Evolutionary conservation across 1,140 invertebrate genomes (phyloP).

Genomic region (Ceratosolen solmsi): DNA sequence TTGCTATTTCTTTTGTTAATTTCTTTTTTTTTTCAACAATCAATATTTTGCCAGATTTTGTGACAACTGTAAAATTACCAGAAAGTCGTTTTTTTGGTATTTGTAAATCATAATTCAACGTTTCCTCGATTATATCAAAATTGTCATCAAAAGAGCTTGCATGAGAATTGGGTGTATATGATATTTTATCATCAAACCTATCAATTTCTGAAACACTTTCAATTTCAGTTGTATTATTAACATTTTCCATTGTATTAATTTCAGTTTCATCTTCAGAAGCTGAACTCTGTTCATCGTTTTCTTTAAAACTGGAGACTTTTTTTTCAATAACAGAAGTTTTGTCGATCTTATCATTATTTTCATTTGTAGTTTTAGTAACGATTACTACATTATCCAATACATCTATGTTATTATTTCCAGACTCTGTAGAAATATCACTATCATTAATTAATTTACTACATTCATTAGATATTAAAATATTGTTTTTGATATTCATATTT

Average conservation of each 20-base stretch:
- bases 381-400: not conserved
- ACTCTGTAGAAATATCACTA: constrained; percentile 3
- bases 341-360: not conserved
- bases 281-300: not conserved
- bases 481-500: constrained; percentile 52
- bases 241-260: not conserved
- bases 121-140: constrained; percentile 46
- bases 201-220: not conserved
- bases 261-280: not conserved
- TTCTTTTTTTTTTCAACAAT: constrained; percentile 71
- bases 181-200: not conserved
- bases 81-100: constrained; percentile 61
- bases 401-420: not conserved
- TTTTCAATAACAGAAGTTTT: not conserved
- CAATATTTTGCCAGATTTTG: constrained; percentile 68
- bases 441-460: constrained; percentile 23
- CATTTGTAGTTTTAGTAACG: not conserved
- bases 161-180: constrained; percentile 9
- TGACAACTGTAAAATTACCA: constrained; percentile 67
- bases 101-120: constrained; percentile 55
- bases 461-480: constrained; percentile 30
- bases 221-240: not conserved
- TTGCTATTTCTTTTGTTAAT: constrained; percentile 68
- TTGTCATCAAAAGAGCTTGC: constrained; percentile 10
- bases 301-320: not conserved